phyloP scores from a whole-genome alignment of 2,888 invertebrate species.

The Oligia fasciuncula region DNA sequence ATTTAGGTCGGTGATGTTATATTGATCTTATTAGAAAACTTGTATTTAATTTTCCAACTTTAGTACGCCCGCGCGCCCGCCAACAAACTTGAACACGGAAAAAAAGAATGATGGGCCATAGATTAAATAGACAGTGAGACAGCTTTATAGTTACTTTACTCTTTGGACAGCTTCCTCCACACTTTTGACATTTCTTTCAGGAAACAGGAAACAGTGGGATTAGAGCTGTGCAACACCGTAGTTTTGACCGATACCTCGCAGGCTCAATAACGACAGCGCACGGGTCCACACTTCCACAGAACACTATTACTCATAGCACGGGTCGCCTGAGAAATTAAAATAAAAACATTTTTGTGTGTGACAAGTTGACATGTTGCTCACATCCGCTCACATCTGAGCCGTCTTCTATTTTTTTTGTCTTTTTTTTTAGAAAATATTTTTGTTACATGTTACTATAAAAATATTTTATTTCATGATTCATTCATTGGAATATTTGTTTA shows the following conservation, averaged over 20 bases:
- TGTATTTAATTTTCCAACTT: neutral
- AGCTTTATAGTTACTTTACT: neutral
- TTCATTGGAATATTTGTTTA: no score
- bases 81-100: neutral
- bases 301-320: no score
- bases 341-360: no score
- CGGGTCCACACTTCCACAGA: no score
- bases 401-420: no score
- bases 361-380: no score
- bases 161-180: neutral
- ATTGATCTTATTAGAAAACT: neutral
- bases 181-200: slow-evolving; percentile 13
- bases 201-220: neutral
- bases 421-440: no score
- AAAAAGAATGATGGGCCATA: neutral
- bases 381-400: no score
- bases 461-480: no score
- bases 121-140: neutral
- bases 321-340: no score
- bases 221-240: slow-evolving; percentile 14
- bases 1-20: neutral
- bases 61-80: neutral
- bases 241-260: neutral
- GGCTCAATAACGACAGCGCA: no score
- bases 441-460: no score